Evolutionary conservation across 1,140 invertebrate species (phyloP), one percentile per base, ranked within the genome.

Genomic region (Camponotus vicinus): DNA sequence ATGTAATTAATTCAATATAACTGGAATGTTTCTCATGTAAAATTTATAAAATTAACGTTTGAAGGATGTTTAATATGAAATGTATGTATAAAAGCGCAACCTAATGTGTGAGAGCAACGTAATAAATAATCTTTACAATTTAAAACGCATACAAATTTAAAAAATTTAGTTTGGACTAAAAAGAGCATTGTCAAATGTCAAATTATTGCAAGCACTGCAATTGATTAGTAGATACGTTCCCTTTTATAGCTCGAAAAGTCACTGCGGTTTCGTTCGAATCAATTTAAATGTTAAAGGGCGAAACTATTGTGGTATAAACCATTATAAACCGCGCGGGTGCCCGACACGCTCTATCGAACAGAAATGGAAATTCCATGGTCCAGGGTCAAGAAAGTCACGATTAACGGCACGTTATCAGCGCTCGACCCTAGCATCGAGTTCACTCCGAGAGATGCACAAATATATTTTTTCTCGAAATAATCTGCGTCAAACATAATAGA

Each of bases 361-460:
- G 92, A 94, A 93, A 93, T 93, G 93, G 88, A 87, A 86, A 87
- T 92, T 90, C 77, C 88, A 87, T 90, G 92, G 91, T 92, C 91
- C 84, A 83, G 92, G 92, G 93, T 93, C 92, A 93, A 45, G 90
- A 89, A 85, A 91, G 88, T 93, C 90, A 91, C 80, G 93, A 94
- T 94, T 93, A 94, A 88, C 80, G 75, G n/a, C 67, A 75, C 88
- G 91, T 94, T 94, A 94, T 94, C 93, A 91, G 83, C 42, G 27
- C 67, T 52, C 89, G 93, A 94, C 94, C 93, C 90, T 90, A 90
- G 88, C 80, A 85, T 75, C 82, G 90, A 87, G 93, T 93, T 93
- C 88, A 91, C 77, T 88, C 89, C 85, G 86, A 27, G 27, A 27
- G 27, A 87, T 91, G 75, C 84, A 92, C 88, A 93, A 93, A 94